Base-by-base conservation (phyloP, 2,797 vertebrate species). In the Trachurus trachurus region DNA sequence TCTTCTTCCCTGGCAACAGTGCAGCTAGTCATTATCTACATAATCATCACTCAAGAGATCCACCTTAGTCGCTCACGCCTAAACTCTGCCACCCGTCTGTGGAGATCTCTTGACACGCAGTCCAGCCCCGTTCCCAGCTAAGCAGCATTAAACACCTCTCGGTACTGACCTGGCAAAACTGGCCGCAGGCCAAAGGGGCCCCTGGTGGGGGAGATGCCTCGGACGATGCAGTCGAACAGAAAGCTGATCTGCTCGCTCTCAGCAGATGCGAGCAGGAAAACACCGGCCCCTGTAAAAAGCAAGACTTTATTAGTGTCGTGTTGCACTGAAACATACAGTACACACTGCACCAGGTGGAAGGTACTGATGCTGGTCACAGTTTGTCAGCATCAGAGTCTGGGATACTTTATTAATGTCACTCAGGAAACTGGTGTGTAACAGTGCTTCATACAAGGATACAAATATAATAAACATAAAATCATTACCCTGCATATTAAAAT, bases 191-290 rank as follows among this genome's bases (percentile, higher is more conserved):
- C 98, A 61, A 97, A 98, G 1, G 97, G 97, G 81, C 96, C 96
- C 87, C 96, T 96, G 67, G 94, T 98, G 0, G 98, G 98, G 56
- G 97, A 98, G 94, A 99, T 95, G 92, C 98, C 98, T 0, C 97
- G 94, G 68, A 99, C 98, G 44, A 98, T 96, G 88, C 98, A 99
- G 96, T 99, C 98, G 0, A 99, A 98, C 17, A 99, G 95, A 92
- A 99, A 99, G 93, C 97, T 99, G 96, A 99, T 99, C 91, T 97
- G 97, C 90, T 99, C 98, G 13, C 97, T 97, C 88, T 99, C 97
- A 0, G 94, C 47, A 0, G 96, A 97, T n/a, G 96, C 94, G 11
- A 99, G 93, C 90, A 99, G 95, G 90, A 99, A 99, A 39, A 99
- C 98, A 0, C 98, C 98, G 0, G 98, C 97, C 98, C 98, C 98